phyloP scores from a whole-genome alignment of 2,797 vertebrate species.

The Peromyscus nudipes region DNA sequence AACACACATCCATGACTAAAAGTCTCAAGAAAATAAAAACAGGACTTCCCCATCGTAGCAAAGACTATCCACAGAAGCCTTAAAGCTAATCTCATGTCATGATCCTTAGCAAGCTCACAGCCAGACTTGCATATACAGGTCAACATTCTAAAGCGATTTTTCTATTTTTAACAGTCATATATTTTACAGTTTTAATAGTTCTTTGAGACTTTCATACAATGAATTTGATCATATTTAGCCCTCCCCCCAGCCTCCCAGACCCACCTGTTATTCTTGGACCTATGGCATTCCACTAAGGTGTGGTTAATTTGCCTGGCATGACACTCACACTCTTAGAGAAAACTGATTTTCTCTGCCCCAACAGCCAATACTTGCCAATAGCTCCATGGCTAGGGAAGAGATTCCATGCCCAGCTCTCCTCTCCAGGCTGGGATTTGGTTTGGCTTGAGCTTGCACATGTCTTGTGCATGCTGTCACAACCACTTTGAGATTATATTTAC shows the following conservation, averaged over 20 bases:
- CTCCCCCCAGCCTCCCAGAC: background rate
- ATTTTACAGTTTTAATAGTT: background rate
- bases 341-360: background rate
- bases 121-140: background rate
- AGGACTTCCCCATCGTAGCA: background rate
- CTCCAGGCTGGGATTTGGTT: background rate
- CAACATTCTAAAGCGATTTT: background rate
- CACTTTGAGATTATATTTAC: background rate
- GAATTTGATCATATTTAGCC: background rate
- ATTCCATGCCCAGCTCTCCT: background rate
- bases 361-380: background rate
- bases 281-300: background rate
- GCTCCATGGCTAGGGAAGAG: background rate
- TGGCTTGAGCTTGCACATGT: background rate
- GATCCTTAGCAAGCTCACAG: background rate
- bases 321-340: background rate
- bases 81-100: background rate
- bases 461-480: background rate
- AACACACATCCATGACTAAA: background rate
- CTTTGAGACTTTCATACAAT: too few species aligned
- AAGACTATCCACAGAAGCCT: background rate
- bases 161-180: background rate
- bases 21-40: background rate
- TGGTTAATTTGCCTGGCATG: background rate
- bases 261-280: background rate